A percentile compares a stretch with the other conserved stretches of the same genome.
These are phyloP conservation scores for Acronicta alni DNA, from an alignment of 2,888 invertebrate genomes.

Conservation along the genomic window DNA sequence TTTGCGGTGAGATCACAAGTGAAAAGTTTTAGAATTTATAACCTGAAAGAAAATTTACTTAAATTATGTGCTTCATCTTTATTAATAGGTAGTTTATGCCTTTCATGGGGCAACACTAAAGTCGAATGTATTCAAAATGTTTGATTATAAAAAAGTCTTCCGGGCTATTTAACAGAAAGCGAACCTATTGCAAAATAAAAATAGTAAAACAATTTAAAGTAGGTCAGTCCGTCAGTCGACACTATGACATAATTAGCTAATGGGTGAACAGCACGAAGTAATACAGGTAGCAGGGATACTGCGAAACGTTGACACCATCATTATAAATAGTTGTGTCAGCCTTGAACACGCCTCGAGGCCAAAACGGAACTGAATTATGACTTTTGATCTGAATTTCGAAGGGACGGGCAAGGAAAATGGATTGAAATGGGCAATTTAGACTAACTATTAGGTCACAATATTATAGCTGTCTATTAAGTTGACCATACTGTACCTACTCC, in stretches of 20 bases:
- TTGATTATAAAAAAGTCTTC: background rate
- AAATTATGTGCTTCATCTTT: no score
- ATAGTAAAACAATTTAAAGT: constrained; percentile 56
- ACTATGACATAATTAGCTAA: constrained; percentile 66
- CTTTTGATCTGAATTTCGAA: constrained; percentile 14
- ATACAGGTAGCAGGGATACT: constrained; percentile 25
- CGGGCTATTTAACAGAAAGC: constrained; percentile 20
- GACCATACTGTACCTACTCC: no score
- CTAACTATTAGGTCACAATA: no score
- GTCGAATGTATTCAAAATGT: no score
- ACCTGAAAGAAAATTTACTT: no score
- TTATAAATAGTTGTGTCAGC: constrained; percentile 33
- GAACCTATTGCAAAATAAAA: constrained; percentile 52
- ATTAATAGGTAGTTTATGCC: no score
- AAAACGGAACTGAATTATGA: constrained; percentile 13
- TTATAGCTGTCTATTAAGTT: no score
- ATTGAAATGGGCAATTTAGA: background rate
- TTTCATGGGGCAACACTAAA: no score
- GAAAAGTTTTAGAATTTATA: no score
- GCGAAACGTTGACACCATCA: constrained; percentile 39
- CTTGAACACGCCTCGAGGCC: constrained; percentile 35
- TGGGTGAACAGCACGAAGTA: constrained; percentile 51
- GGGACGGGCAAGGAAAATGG: background rate
- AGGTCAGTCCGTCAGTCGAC: constrained; percentile 59
- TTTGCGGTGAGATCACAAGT: no score